Base-by-base conservation (phyloP, 2,888 invertebrate genomes). In the Ophioninae sp. region DNA sequence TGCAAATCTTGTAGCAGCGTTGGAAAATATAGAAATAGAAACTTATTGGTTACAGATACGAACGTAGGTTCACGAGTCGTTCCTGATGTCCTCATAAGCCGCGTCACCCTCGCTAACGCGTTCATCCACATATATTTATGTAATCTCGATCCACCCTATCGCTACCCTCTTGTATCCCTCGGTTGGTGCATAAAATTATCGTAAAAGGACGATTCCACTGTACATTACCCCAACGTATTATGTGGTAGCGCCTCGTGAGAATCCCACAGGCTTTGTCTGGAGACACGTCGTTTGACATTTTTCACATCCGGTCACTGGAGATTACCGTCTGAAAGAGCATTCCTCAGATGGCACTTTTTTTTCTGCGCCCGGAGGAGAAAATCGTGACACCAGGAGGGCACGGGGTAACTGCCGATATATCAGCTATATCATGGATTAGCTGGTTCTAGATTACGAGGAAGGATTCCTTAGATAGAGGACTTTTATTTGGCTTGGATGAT, bases 101-200 rank as follows among this genome's bases (percentile, higher is more conserved):
- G 17, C 39, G 9, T 41, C 69, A 56, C 30, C 68, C 77, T 69
- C 44, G n/a, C 59, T 20, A 69, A 61, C 68, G 61, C 59, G 30
- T 7, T 7, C 61, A 10, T n/a, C 6, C 44, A 23, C 23, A 73
- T 61, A 69, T 37, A 51, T 22, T n/a, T 39, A 63, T 63, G 17
- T 75, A 20, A 63, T 69, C 51, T 69, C 22, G 41, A 78, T 39
- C 44, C 64, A 58, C 56, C 78, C 67, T 61, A 69, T 76, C 76
- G 81, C 37, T 23, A 77, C 44, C 68, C 73, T 64, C 22, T 41
- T 56, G 71, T 73, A 79, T 71, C 74, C 51, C 69, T 41, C 22
- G 23, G 73, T 63, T 77, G 79, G 63, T 74, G 78, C 78, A 82
- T 82, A 82, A 79, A 79, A 79, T 82, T 71, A 75, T 82, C 82